A percentile compares a stretch with the other conserved stretches of the same genome.
These are phyloP conservation scores for Druon quercuslanigerum DNA, from an alignment of 1,140 invertebrate genomes.

Conservation along the genomic window DNA sequence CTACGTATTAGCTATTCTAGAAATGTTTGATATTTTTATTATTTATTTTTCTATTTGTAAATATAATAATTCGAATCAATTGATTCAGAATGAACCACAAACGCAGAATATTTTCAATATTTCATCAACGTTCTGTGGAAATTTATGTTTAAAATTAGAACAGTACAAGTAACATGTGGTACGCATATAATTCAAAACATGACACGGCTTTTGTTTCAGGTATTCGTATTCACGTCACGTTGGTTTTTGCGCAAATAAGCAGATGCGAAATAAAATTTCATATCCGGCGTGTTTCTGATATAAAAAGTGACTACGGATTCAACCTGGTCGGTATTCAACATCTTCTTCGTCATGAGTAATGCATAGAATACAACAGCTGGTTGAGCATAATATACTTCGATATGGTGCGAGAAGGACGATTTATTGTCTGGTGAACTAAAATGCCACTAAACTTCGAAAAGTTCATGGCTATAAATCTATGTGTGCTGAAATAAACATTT, in stretches of 20 bases:
- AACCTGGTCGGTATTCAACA: neutral
- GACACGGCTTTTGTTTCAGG: too few relatives aligned
- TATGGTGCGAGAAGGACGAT: neutral
- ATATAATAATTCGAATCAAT: too few relatives aligned
- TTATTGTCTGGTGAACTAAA: neutral
- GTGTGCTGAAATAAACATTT: neutral
- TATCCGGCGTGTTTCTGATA: neutral
- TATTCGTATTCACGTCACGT: too few relatives aligned
- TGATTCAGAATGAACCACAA: too few relatives aligned
- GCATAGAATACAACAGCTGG: constrained; percentile 9
- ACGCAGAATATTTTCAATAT: too few relatives aligned
- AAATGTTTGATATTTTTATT: too few relatives aligned
- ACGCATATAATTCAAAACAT: too few relatives aligned
- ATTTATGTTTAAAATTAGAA: too few relatives aligned
- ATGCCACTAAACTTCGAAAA: constrained; percentile 3
- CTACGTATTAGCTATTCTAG: too few relatives aligned
- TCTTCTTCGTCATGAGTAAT: constrained; percentile 4
- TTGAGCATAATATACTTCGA: constrained; percentile 8
- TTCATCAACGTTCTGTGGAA: too few relatives aligned
- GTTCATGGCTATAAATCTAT: neutral
- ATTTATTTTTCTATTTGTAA: too few relatives aligned
- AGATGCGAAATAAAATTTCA: constrained; percentile 14
- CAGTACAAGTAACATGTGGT: too few relatives aligned
- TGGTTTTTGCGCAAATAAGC: neutral
- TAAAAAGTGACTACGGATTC: neutral